These are phyloP conservation scores for Augochlora pura DNA, from an alignment of 1,140 invertebrate genomes.

Conservation along the genomic window DNA sequence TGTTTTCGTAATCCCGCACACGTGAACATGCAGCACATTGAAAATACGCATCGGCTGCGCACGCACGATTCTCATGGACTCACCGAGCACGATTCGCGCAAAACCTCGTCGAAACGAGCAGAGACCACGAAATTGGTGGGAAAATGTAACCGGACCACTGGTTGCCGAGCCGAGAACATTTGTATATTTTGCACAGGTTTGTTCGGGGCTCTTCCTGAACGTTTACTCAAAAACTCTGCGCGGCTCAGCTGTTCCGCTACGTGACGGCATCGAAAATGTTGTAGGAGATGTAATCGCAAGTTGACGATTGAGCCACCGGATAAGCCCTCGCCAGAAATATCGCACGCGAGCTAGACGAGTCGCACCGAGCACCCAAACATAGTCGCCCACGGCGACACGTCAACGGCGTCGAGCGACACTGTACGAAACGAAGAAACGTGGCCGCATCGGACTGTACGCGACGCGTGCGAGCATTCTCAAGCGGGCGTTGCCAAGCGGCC, in stretches of 20 bases:
- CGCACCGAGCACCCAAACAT: neutral
- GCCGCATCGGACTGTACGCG: neutral
- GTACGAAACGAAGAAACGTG: neutral
- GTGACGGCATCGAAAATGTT: no score
- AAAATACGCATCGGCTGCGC: neutral
- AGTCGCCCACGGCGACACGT: neutral
- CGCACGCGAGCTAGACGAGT: neutral
- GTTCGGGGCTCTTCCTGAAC: no score
- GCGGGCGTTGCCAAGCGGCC: constrained; percentile 41
- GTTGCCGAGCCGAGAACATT: neutral
- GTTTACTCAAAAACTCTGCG: no score
- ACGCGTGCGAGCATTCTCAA: constrained; percentile 24
- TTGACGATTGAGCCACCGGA: neutral
- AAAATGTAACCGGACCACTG: no score
- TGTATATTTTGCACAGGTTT: no score
- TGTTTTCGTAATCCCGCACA: neutral
- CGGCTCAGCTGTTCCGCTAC: no score
- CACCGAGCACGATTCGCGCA: neutral
- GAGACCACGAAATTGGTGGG: no score
- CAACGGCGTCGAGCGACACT: neutral
- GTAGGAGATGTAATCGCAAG: neutral
- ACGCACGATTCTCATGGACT: neutral
- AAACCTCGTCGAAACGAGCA: no score
- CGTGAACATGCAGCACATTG: no score
- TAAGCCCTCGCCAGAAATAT: constrained; percentile 19